phyloP scores from a whole-genome alignment of 2,888 invertebrate species.

The Leucophora obtusa region DNA sequence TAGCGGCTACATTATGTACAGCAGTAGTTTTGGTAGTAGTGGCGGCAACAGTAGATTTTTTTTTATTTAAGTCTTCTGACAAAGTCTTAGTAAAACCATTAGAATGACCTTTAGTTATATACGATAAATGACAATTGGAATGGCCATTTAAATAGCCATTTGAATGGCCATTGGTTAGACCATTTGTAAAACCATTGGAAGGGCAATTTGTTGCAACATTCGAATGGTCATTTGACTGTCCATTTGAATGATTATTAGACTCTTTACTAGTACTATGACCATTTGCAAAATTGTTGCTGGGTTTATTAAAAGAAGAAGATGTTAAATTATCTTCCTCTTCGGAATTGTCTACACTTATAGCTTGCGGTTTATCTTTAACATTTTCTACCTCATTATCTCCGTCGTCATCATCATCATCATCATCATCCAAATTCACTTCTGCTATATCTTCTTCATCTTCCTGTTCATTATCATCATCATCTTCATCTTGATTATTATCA shows the following conservation, averaged over 20 bases:
- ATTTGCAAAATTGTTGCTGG: slow-evolving; percentile 50
- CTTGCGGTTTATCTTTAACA: slow-evolving; percentile 60
- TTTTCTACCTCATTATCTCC: slow-evolving; percentile 52
- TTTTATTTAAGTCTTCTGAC: slow-evolving; percentile 34
- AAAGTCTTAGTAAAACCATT: slow-evolving; percentile 48
- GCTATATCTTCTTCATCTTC: slow-evolving; percentile 11
- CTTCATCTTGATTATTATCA: slow-evolving; percentile 69
- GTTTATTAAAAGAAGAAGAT: slow-evolving; percentile 31
- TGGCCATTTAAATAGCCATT: slow-evolving; percentile 16
- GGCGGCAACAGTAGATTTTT: slow-evolving; percentile 15
- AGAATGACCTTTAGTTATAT: slow-evolving; percentile 20
- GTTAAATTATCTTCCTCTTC: slow-evolving; percentile 50
- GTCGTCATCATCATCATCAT: slow-evolving; percentile 16
- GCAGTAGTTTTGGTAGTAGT: slow-evolving; percentile 65
- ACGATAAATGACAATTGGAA: slow-evolving; percentile 16
- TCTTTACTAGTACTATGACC: slow-evolving; percentile 30
- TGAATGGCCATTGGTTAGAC: slow-evolving; percentile 36
- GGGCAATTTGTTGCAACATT: slow-evolving; percentile 39
- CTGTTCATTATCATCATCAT: slow-evolving; percentile 45
- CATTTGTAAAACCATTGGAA: slow-evolving; percentile 38
- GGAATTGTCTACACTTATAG: slow-evolving; percentile 55
- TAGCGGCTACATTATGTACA: slow-evolving; percentile 68
- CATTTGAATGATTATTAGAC: slow-evolving; percentile 38
- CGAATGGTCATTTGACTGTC: slow-evolving; percentile 34
- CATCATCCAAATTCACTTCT: slow-evolving; percentile 41